phyloP scores from a whole-genome alignment of 2,888 invertebrate species.

The Eupeodes latifasciatus region DNA sequence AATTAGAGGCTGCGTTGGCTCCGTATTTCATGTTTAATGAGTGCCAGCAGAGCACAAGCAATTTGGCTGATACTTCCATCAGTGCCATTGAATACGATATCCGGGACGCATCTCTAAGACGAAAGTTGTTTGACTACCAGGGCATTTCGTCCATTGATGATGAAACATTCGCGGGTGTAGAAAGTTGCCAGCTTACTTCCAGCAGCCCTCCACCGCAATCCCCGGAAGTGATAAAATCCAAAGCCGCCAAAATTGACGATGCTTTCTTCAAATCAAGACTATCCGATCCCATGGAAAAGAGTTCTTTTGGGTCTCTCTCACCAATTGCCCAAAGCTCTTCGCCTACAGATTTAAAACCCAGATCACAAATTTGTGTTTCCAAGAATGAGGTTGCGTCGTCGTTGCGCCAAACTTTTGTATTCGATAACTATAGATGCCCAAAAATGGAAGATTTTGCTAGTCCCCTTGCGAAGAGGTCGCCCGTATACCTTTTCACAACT shows the following conservation, averaged over 20 bases:
- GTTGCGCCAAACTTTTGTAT: not conserved
- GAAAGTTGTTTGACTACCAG: slow-evolving; percentile 82
- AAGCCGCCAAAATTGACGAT: slow-evolving; percentile 26
- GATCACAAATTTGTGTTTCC: slow-evolving; percentile 4
- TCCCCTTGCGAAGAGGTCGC: slow-evolving; percentile 28
- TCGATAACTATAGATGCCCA: slow-evolving; percentile 37
- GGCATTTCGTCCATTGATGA: slow-evolving; percentile 79
- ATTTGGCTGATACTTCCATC: slow-evolving; percentile 85
- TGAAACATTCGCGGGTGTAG: slow-evolving; percentile 53
- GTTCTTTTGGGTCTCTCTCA: slow-evolving; percentile 82
- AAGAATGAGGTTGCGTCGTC: not conserved
- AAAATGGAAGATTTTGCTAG: slow-evolving; percentile 30
- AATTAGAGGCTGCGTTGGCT: slow-evolving; percentile 86
- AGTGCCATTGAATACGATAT: slow-evolving; percentile 81
- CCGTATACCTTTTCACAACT: slow-evolving; percentile 68
- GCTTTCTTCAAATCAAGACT: slow-evolving; percentile 77
- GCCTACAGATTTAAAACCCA: slow-evolving; percentile 35
- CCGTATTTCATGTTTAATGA: slow-evolving; percentile 86
- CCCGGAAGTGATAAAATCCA: slow-evolving; percentile 52
- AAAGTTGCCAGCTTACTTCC: slow-evolving; percentile 42
- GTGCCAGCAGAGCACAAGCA: slow-evolving; percentile 76
- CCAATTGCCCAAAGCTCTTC: slow-evolving; percentile 80
- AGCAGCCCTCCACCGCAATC: slow-evolving; percentile 77
- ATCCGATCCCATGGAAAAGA: slow-evolving; percentile 81
- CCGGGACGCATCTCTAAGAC: slow-evolving; percentile 82